A percentile compares a stretch with the other conserved stretches of the same genome.
Evolutionary conservation across 2,888 invertebrate genomes (phyloP).

Genomic region (Spialia ferax): DNA sequence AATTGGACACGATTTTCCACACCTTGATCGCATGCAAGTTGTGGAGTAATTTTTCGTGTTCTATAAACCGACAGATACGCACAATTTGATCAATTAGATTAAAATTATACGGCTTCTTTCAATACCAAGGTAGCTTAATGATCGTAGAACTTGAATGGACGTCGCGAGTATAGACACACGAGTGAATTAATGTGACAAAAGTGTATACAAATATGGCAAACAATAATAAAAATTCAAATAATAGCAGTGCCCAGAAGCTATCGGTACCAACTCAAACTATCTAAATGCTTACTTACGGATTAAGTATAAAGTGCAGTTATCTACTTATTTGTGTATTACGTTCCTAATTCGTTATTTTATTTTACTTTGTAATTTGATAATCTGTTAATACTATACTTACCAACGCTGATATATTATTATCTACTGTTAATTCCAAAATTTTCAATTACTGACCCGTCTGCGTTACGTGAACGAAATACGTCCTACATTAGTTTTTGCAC

Average conservation of each 20-base stretch:
- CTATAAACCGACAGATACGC: constrained; percentile 48
- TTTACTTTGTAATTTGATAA: no score
- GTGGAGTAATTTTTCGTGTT: constrained; percentile 40
- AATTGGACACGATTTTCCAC: not conserved
- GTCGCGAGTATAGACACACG: constrained; percentile 41
- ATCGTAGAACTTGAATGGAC: constrained; percentile 58
- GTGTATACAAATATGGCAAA: constrained; percentile 58
- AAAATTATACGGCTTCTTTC: constrained; percentile 74
- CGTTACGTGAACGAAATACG: no score
- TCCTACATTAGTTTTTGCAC: no score
- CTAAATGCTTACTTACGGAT: no score
- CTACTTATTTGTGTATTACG: no score
- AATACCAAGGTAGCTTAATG: constrained; percentile 63
- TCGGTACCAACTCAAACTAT: no score
- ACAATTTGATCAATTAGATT: constrained; percentile 79
- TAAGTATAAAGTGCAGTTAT: not conserved
- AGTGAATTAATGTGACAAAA: constrained; percentile 40
- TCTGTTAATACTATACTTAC: no score
- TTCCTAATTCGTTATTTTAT: no score
- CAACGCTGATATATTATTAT: no score
- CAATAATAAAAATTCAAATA: constrained; percentile 54
- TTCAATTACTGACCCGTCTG: not conserved
- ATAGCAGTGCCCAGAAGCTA: constrained; percentile 41
- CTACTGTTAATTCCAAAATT: not conserved
- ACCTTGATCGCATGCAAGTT: not conserved